phyloP scores from a whole-genome alignment of 2,888 invertebrate genomes.

The Latrodectus elegans region DNA sequence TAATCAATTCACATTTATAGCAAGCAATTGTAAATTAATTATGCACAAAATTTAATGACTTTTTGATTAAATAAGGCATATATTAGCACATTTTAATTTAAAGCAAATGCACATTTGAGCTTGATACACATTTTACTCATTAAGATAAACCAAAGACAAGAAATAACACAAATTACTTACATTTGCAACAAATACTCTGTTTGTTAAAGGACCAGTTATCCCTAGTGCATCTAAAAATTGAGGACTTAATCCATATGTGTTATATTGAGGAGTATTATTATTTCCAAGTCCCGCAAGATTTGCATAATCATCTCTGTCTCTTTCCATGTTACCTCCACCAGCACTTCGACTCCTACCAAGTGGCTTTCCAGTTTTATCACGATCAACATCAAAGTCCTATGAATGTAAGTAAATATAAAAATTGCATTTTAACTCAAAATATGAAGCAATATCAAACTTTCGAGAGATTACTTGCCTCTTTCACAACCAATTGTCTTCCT shows the following conservation, averaged over 20 bases:
- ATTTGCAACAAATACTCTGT: slow-evolving; percentile 97
- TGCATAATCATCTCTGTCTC: slow-evolving; percentile 73
- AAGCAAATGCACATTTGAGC: not conserved
- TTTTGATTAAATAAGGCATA: too few relatives aligned
- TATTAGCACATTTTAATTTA: not conserved
- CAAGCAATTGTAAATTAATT: too few relatives aligned
- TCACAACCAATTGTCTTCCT: slow-evolving; percentile 93
- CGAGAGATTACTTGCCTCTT: slow-evolving; percentile 82
- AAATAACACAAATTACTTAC: slow-evolving; percentile 80
- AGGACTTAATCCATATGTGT: slow-evolving; percentile 94
- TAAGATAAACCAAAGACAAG: not conserved
- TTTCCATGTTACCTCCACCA: slow-evolving; percentile 71
- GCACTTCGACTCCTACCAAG: slow-evolving; percentile 74
- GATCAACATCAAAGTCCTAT: slow-evolving; percentile 71
- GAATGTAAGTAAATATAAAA: not conserved
- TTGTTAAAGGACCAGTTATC: slow-evolving; percentile 93
- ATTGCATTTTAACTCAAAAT: not conserved
- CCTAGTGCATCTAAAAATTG: slow-evolving; percentile 94
- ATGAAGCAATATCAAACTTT: not conserved
- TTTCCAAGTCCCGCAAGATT: slow-evolving; percentile 48
- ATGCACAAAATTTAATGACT: too few relatives aligned
- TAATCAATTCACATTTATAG: too few relatives aligned
- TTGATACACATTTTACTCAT: too few relatives aligned
- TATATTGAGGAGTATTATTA: slow-evolving; percentile 77
- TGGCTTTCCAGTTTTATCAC: slow-evolving; percentile 71